Evolutionary conservation across 2,113 vertebrate species (phyloP).

Genomic region (Sterna hirundo): DNA sequence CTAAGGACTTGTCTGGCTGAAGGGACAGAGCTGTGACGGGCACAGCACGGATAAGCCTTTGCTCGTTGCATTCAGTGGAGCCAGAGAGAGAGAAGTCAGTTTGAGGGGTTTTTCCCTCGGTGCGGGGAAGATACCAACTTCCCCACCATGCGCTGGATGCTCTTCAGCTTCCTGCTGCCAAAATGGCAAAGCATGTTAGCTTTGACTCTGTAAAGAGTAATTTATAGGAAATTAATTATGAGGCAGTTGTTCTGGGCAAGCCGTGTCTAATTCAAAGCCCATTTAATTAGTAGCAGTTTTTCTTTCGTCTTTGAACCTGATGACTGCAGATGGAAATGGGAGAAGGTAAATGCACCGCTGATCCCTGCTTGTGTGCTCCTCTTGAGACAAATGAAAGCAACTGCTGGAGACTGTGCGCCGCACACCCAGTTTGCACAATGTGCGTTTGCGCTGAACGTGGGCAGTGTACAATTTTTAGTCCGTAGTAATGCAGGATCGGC

Average conservation of each 20-base stretch:
- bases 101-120: neutral
- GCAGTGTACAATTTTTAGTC: neutral
- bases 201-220: neutral
- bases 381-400: neutral
- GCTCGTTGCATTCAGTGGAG: neutral
- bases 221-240: neutral
- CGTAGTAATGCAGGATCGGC: fast-evolving
- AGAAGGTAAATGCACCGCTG: neutral
- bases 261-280: neutral
- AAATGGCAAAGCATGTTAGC: neutral
- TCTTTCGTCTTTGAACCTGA: neutral
- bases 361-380: neutral
- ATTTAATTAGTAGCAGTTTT: neutral
- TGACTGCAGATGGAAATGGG: neutral
- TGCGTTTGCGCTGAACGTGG: neutral
- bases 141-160: neutral
- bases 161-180: neutral
- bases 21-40: neutral
- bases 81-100: neutral
- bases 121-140: neutral
- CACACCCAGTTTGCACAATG: neutral
- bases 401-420: neutral
- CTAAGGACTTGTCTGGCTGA: neutral
- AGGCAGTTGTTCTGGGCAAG: neutral
- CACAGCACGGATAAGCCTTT: neutral